These are phyloP conservation scores for Drosophila lini DNA, from an alignment of 1,140 invertebrate species.

Conservation along the genomic window DNA sequence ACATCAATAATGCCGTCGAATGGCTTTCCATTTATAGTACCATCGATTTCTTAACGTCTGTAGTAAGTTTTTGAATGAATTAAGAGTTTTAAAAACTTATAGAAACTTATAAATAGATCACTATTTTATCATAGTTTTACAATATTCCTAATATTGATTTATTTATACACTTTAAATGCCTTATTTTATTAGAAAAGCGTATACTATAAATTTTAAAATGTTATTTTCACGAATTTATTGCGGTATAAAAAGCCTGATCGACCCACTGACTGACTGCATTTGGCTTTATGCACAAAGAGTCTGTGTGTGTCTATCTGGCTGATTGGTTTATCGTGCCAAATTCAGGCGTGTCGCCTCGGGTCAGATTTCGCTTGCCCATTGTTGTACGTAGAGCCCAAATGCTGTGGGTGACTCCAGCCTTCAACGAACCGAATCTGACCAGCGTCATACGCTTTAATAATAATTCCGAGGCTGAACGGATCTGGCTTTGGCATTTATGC, in stretches of 20 bases:
- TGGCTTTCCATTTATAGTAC: too few relatives aligned
- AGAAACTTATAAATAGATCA: neutral
- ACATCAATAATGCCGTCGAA: too few relatives aligned
- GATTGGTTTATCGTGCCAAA: slow-evolving; percentile 83
- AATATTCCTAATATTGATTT: neutral
- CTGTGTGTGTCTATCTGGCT: slow-evolving; percentile 44
- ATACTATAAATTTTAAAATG: neutral
- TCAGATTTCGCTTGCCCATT: slow-evolving; percentile 58
- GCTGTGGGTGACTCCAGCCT: slow-evolving; percentile 32
- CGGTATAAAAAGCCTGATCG: slow-evolving; percentile 11
- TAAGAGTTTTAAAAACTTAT: neutral
- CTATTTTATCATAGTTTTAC: neutral
- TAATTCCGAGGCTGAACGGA: slow-evolving; percentile 73
- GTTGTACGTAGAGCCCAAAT: slow-evolving; percentile 27
- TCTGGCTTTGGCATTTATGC: slow-evolving; percentile 48
- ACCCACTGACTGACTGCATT: slow-evolving; percentile 49
- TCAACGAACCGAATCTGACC: slow-evolving; percentile 48
- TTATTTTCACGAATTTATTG: neutral
- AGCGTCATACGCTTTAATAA: slow-evolving; percentile 53
- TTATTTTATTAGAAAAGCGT: too few relatives aligned
- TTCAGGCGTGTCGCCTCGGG: slow-evolving; percentile 76
- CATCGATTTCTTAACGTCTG: too few relatives aligned
- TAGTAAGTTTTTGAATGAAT: too few relatives aligned
- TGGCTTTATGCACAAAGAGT: slow-evolving; percentile 37
- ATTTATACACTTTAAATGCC: neutral